Base-by-base conservation (phyloP, 2,797 vertebrate species). In the Melanogrammus aeglefinus region DNA sequence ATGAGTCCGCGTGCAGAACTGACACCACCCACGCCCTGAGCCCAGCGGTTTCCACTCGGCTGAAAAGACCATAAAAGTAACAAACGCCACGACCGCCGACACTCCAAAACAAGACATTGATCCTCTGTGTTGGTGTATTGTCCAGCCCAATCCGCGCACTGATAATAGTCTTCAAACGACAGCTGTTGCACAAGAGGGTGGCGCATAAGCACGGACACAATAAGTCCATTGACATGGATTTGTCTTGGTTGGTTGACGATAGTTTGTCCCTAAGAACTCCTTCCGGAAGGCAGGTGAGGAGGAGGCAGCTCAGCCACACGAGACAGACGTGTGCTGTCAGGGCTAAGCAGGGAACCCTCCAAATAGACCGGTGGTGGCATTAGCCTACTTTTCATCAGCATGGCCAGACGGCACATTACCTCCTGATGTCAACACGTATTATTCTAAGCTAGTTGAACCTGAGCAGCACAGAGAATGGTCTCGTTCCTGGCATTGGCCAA, bases 401-500 rank as follows among this genome's bases (percentile, higher is more conserved):
- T 77, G 80, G 83, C 81, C 88, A 87, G 85, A 82, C 80, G 75
- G 70, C 39, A 39, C 57, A 77, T 78, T 84, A 91, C 87, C 88
- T 87, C 78, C 85, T 76, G 82, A 69, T 85, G 86, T 89, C 91
- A 85, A 21, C 77, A 82, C 85, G 73, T 72, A 92, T 93, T 90
- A 91, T 84, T 77, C 79, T 88, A 91, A 92, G 82, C 84, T 24
- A 80, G 81, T 63, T 81, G 76, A 85, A 79, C 47, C 74, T 74
- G 57, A 82, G 82, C 83, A 71, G 80, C 84, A 76, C 82, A 76
- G 79, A 86, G 87, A 85, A 89, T 51, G 88, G 78, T 84, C 82
- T 0, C 51, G 2, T 80, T 75, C 86, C 82, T 86, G 84, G 82
- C 79, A 38, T 24, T 47, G 35, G 47, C 73, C 41, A 75, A 31